Percentiles rank a stretch among this genome's conserved stretches.
phyloP scores from a whole-genome alignment of 2,888 invertebrate genomes.

The Bursaphelenchus okinawaensis region DNA sequence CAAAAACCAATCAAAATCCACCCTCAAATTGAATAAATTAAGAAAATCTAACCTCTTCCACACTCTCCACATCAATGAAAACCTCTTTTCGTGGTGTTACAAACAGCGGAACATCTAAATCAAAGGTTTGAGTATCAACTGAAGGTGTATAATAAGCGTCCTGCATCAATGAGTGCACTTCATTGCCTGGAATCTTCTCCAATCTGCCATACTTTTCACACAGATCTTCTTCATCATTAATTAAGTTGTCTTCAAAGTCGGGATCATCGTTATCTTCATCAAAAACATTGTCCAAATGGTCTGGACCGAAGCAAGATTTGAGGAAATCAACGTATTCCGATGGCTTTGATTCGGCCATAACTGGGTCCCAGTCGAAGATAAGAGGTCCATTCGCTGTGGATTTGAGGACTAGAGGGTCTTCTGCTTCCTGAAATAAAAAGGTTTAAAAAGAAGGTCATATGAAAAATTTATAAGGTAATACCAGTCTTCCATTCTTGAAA shows the following conservation, averaged over 20 bases:
- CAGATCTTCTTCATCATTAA: neutral
- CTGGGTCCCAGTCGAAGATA: neutral
- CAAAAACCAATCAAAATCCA: too few relatives aligned
- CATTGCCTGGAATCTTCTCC: neutral
- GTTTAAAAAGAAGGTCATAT: too few relatives aligned
- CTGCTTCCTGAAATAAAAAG: neutral
- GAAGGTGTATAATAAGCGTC: neutral
- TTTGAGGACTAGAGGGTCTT: neutral
- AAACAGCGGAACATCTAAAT: neutral
- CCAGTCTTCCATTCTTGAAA: too few relatives aligned
- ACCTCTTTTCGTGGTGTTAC: neutral
- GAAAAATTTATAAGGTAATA: too few relatives aligned
- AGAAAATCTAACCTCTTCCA: too few relatives aligned
- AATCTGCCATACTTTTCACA: neutral
- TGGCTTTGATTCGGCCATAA: neutral
- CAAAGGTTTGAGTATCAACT: neutral
- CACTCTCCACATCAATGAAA: neutral
- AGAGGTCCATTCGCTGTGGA: neutral
- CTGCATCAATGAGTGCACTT: neutral
- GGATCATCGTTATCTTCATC: constrained; percentile 4
- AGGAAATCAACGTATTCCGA: neutral
- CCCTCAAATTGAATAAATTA: too few relatives aligned
- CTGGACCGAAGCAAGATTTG: neutral
- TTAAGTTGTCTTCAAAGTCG: neutral
- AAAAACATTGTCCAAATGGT: neutral